Base-by-base conservation (phyloP, 2,113 vertebrate genomes). In the Hyperopisus bebe region DNA sequence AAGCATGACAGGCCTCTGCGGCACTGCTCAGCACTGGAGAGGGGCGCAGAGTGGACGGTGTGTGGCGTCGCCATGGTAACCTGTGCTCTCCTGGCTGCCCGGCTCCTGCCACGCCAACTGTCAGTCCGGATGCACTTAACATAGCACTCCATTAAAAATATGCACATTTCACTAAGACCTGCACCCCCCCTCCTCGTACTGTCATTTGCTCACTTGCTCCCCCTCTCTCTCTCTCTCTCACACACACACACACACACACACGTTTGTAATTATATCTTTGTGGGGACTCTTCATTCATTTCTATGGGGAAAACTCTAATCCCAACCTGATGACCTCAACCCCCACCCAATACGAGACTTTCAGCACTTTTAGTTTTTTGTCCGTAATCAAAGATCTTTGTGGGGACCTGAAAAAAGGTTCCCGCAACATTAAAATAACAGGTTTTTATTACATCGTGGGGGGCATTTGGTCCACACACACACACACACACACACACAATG, bases 11-110 rank as follows among this genome's bases (percentile, higher is more conserved):
- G 70, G 47, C 5, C 19, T 24, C 39, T 3, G 48, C 19, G 10
- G 17, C 24, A 48, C 17, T 1, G 48, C 70, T 21, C 4, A 5
- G 24, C 27, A 55, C 85, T 55, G 19, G 44, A 9, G 11, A 87
- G 50, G 17, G 85, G 31, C 1, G 50, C 50, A 2, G n/a, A 21
- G 15, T 51, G 66, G 31, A 66, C 10, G 47, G 42, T 27, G n/a
- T 51, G 47, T 10, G 8, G n/a, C 3, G 90, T 90, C 86, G 27
- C 90, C 90, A 92, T 92, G 90, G 92, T 55, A 92, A 92, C 91
- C 74, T 46, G 15, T 17, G 44, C 35, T 90, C n/a, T 80, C 51
- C 39, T 19, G 53, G 35, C 87, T 88, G 35, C 42, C 17, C 35
- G 44, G 51, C 15, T 74, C 35, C n/a, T 77, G 24, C 15, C 13